Evolutionary conservation across 2,113 vertebrate species (phyloP), one percentile per base, ranked within the genome.

Genomic region (Setophaga kirtlandii): DNA sequence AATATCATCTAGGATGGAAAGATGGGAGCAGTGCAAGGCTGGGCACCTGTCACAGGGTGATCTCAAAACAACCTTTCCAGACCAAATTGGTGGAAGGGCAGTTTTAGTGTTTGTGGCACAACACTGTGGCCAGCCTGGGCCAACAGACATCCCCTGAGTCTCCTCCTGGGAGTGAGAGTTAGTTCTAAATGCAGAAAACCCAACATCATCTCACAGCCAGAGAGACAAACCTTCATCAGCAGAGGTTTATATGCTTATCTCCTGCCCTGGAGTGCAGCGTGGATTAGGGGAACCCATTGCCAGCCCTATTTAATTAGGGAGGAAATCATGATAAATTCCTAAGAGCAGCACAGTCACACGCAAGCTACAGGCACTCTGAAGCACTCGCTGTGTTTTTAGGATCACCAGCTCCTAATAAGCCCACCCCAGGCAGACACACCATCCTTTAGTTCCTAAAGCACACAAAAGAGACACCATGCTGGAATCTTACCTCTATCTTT

Each of bases 401-500:
- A 76, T 81, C 84, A 68, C 42, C 85, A 89, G 70, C 83, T 94
- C 71, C 87, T 94, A 91, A 89, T 85, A 94, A 89, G 83, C 65
- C 80, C 89, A 95, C 83, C 74, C 74, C 77, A 44, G 90, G 83
- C 88, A 96, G 71, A 86, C 52, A 75, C 71, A 37, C 71, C 82
- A 91, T 80, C 63, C 83, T 94, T 90, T 85, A 93, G 80, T 59
- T 87, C 56, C 1, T 5, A 88, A 91, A 93, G 93, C 94, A 93
- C 96, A 96, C 93, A 97, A 96, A 83, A 95, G n/a, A 87, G 93
- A 90, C 87, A 92, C 90, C 78, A 52, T 37, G 42, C 80, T 56
- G 94, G 94, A 95, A 89, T 94, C 94, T 90, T 93, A 98, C 94
- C 96, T 97, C 83, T 96, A 95, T 97, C 98, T 98, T 98, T 98